Base-by-base conservation (phyloP, 2,888 invertebrate species). In the Leucophora obtusa region DNA sequence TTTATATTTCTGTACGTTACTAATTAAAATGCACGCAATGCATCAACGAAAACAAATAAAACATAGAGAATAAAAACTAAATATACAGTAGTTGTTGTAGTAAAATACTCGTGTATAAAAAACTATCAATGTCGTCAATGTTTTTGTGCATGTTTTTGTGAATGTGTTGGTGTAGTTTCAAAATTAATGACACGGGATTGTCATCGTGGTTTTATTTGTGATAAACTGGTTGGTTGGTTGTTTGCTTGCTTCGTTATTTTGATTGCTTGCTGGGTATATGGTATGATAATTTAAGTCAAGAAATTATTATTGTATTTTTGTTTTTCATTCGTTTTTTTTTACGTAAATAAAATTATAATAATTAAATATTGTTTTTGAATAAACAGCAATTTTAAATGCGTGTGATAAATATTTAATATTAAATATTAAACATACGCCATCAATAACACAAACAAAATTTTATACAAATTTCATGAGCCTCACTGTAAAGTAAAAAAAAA, bases 1-100 rank as follows among this genome's bases (percentile, higher is more conserved):
- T 63, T 60, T 65, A 68, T 54, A 43, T 43, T 43, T 35, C 43
- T 50, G 38, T 47, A 68, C 62, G 76, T 73, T 73, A 77, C 76
- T 81, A 77, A 81, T 81, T 81, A 81, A 77, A 73, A 81, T 81
- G 63, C 73, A 76, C 73, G 80, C 80, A 75, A 68, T 63, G 75
- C 71, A 74, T 80, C 71, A 58, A 35, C 72, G 53, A 71, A 80
- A 75, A 68, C 58, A 80, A 56, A 62, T 76, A 70, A 70, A 70
- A 47, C n/a, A 47, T 47, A 15, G 7, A 21, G 28, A 8, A 33
- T 38, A 63, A 51, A 47, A 73, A 58, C 4, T 28, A n/a, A n/a
- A n/a, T n/a, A 7, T 28, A 28, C 6, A 28, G 6, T 4, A 28
- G 28, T 28, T 28, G 28, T 6, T 28, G 28, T 28, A 3, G 28